phyloP scores from a whole-genome alignment of 2,888 invertebrate species.

The Uropetala carovei region DNA sequence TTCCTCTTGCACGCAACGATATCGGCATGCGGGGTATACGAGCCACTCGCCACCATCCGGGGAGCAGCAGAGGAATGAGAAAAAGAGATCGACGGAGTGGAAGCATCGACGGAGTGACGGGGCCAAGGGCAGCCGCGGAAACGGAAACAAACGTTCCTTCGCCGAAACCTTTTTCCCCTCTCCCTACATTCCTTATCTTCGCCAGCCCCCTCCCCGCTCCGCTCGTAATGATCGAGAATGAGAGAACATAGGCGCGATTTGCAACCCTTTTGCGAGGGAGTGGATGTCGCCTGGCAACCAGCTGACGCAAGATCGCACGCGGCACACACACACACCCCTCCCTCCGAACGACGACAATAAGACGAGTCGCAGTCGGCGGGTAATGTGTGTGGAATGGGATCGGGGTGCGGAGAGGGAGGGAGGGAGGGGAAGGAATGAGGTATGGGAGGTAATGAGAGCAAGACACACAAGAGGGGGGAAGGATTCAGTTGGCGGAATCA shows the following conservation, averaged over 20 bases:
- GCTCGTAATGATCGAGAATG: constrained; percentile 34
- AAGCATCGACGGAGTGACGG: background rate
- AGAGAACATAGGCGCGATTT: constrained; percentile 48
- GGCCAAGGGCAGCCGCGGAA: background rate
- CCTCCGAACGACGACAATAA: constrained; percentile 44
- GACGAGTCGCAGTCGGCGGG: constrained; percentile 41
- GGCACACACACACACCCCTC: background rate
- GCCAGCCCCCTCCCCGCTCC: background rate
- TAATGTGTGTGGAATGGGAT: constrained; percentile 24
- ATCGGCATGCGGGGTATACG: background rate
- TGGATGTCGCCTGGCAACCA: constrained; percentile 14
- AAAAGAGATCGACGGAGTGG: background rate
- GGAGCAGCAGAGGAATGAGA: background rate
- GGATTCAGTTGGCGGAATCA: background rate
- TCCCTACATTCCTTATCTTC: background rate
- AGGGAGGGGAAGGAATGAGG: background rate
- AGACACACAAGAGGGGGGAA: background rate
- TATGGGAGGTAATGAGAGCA: background rate
- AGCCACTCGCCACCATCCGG: constrained; percentile 2
- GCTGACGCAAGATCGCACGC: constrained; percentile 45
- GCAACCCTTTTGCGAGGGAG: constrained; percentile 11
- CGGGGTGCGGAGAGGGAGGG: background rate
- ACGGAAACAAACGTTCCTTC: constrained; percentile 29
- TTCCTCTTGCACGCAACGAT: background rate
- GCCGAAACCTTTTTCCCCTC: background rate